Evolutionary conservation across 2,888 invertebrate genomes (phyloP).

Genomic region (Caenorhabditis japonica): DNA sequence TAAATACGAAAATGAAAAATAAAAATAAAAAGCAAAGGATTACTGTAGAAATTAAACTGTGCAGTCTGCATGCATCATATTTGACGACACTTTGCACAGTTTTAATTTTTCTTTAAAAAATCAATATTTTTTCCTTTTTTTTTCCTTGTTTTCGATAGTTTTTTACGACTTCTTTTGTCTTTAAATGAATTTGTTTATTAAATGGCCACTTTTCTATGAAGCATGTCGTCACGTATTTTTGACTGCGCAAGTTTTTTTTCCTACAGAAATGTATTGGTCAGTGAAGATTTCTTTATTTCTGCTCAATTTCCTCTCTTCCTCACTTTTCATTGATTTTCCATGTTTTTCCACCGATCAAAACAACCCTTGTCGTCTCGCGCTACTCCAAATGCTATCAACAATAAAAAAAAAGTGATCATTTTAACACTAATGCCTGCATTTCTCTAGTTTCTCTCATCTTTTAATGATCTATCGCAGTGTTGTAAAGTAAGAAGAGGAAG

Average conservation of each 20-base stretch:
- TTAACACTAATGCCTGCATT: conserved; percentile 13
- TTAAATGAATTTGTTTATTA: not conserved
- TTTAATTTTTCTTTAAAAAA: too few species aligned
- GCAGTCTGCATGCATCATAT: too few species aligned
- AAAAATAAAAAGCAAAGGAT: too few species aligned
- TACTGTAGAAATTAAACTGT: too few species aligned
- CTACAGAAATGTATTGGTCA: not conserved
- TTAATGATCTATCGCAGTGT: not conserved
- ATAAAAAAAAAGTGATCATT: conserved; percentile 38
- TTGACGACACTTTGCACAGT: too few species aligned
- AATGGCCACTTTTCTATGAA: not conserved
- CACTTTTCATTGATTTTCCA: not conserved
- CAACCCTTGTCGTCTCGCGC: too few species aligned
- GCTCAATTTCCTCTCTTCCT: not conserved
- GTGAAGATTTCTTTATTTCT: not conserved
- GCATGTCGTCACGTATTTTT: conserved; percentile 4
- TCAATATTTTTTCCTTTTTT: not conserved
- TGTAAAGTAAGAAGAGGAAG: too few species aligned
- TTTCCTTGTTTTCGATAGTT: not conserved
- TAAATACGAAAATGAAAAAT: too few species aligned
- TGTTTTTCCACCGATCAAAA: too few species aligned
- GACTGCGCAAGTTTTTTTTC: not conserved
- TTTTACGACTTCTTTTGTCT: not conserved
- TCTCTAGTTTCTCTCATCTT: conserved; percentile 2
- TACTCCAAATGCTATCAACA: too few species aligned